Base-by-base conservation (phyloP, 2,888 invertebrate species). In the Microctonus hyperodae region DNA sequence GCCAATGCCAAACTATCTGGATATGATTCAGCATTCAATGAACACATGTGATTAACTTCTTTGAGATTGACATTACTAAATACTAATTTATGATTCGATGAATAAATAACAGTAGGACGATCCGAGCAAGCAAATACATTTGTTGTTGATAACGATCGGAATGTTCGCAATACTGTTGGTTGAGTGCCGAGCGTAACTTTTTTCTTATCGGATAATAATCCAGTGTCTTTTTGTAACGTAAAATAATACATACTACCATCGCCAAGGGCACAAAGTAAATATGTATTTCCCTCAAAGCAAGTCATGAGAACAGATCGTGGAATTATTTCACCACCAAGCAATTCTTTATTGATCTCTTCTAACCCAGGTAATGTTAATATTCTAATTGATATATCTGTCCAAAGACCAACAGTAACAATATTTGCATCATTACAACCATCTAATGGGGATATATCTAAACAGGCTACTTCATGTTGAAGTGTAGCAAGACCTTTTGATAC, bases 101-200 rank as follows among this genome's bases (percentile, higher is more conserved):
- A 98, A 86, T 98, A 99, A 74, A 99, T 98, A 13, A 99, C 98
- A 0, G 98, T 98, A 0, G 98, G 98, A 59, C 98, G 89, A 85
- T 99, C 98, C 0, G 97, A 98, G 84, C 99, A 99, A 23, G 98
- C 99, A 86, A 99, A 99, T 37, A 99, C 97, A 84, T 98, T 98
- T 16, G 94, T 95, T 0, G 97, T 97, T 13, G 95, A 92, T 61
- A 94, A 87, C 0, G 95, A 94, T 72, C 92, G 90, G 83, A 99
- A 98, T 7, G 95, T 94, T 70, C 93, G 89, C 64, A 99, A 86
- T 13, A 95, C 94, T 0, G 97, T 98, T 13, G 98, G 98, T 81
- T 98, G 98, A 0, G 98, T 99, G 60, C 99, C 99, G 4, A 99
- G 86, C 0, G 97, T 97, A 20, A 98, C 97, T 81, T 96, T 95